These are phyloP conservation scores for Lasioglossum morio DNA, from an alignment of 2,888 invertebrate species.

Conservation along the genomic window DNA sequence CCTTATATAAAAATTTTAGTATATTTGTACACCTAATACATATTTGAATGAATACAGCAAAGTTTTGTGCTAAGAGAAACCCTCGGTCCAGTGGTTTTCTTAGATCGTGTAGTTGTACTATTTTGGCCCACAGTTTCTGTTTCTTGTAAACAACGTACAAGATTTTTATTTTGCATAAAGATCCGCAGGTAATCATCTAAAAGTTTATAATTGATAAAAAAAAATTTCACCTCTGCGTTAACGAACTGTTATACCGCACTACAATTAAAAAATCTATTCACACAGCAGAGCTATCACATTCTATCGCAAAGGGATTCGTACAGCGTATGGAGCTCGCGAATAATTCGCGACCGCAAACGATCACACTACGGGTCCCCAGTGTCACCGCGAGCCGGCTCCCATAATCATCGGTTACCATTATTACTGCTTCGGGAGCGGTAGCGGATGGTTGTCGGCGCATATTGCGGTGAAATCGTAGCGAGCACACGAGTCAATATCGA, in stretches of 20 bases:
- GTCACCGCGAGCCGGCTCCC: not conserved
- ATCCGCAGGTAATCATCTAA: not conserved
- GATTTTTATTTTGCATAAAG: no score
- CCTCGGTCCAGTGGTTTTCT: no score
- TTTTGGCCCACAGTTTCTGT: no score
- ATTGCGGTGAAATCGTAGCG: slow-evolving; percentile 11
- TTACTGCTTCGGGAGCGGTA: slow-evolving; percentile 29
- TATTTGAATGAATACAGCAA: no score
- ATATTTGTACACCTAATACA: no score
- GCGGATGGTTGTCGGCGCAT: slow-evolving; percentile 31
- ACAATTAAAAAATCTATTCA: not conserved
- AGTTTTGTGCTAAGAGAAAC: no score
- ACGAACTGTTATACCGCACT: no score
- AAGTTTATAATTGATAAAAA: not conserved
- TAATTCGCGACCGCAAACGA: slow-evolving; percentile 38
- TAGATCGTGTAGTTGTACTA: no score
- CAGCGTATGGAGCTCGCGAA: slow-evolving; percentile 2
- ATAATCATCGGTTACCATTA: slow-evolving; percentile 46
- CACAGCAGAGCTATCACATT: not conserved
- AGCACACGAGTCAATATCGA: slow-evolving; percentile 39
- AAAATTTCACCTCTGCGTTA: not conserved
- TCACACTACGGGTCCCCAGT: slow-evolving; percentile 21
- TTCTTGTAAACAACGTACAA: no score
- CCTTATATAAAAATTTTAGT: no score
- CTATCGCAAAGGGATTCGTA: not conserved